These are phyloP conservation scores for Emydura subglobosa DNA, from an alignment of 2,113 vertebrate species.

Conservation along the genomic window DNA sequence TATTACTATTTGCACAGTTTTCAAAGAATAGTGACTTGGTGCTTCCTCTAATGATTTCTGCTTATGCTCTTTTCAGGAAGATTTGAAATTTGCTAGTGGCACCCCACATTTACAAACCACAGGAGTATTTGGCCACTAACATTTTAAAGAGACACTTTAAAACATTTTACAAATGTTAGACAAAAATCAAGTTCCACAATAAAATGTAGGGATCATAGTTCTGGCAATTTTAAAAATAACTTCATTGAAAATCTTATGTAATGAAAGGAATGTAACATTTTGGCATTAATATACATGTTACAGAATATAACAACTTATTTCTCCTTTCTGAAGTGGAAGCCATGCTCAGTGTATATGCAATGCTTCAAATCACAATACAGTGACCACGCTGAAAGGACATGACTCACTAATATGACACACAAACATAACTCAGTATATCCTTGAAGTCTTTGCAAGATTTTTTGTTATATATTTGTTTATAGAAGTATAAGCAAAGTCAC, in stretches of 20 bases:
- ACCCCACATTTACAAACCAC: background rate
- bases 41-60: accelerated
- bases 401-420: background rate
- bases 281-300: background rate
- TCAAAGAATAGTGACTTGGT: background rate
- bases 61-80: background rate
- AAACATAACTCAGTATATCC: background rate
- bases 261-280: background rate
- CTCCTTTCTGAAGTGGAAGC: background rate
- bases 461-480: background rate
- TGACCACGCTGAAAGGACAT: background rate
- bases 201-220: accelerated
- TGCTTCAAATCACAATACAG: no score
- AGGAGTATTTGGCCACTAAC: background rate
- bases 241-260: background rate
- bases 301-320: background rate
- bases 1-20: background rate
- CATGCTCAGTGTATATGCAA: background rate
- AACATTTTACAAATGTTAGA: background rate
- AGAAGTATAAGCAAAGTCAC: background rate
- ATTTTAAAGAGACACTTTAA: background rate
- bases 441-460: background rate
- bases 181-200: background rate
- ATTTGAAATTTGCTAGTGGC: background rate
- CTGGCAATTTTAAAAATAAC: background rate